A percentile compares a stretch with the other conserved stretches of the same genome.
These are phyloP conservation scores for Ptilorrhoa leucosticta DNA, from an alignment of 2,113 vertebrate genomes.

Conservation along the genomic window DNA sequence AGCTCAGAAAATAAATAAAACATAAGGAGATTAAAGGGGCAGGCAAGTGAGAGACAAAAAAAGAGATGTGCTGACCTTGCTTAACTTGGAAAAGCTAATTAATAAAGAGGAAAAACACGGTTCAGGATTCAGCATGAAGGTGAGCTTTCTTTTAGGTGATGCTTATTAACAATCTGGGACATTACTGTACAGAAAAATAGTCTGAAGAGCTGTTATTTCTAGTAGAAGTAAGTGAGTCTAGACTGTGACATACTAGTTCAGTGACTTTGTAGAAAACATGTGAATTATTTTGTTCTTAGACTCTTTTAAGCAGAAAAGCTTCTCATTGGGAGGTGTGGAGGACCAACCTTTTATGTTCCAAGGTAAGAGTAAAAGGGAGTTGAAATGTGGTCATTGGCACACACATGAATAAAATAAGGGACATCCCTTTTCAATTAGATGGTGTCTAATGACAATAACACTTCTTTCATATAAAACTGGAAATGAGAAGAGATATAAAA, in stretches of 20 bases:
- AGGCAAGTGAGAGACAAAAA: slow-evolving; percentile 1
- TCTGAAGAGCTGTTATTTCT: neutral
- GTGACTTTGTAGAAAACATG: neutral
- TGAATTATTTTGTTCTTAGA: neutral
- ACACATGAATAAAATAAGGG: neutral
- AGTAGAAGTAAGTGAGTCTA: neutral
- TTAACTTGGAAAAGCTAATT: slow-evolving; percentile 54
- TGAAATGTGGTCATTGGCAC: neutral
- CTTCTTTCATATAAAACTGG: neutral
- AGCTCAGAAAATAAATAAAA: slow-evolving; percentile 34
- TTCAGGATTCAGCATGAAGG: neutral
- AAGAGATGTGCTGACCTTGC: slow-evolving; percentile 8
- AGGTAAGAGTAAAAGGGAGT: neutral
- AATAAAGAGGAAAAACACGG: neutral
- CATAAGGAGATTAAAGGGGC: slow-evolving; percentile 49
- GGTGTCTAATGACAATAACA: neutral
- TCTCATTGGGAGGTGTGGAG: neutral
- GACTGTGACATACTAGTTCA: neutral
- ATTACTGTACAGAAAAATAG: neutral
- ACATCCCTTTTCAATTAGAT: neutral
- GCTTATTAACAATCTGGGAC: neutral
- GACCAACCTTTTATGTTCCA: neutral
- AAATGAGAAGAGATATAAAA: neutral
- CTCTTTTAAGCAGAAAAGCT: neutral
- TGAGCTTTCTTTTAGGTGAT: neutral